These are phyloP conservation scores for Pelobates cultripes DNA, from an alignment of 2,797 vertebrate species.

Conservation along the genomic window DNA sequence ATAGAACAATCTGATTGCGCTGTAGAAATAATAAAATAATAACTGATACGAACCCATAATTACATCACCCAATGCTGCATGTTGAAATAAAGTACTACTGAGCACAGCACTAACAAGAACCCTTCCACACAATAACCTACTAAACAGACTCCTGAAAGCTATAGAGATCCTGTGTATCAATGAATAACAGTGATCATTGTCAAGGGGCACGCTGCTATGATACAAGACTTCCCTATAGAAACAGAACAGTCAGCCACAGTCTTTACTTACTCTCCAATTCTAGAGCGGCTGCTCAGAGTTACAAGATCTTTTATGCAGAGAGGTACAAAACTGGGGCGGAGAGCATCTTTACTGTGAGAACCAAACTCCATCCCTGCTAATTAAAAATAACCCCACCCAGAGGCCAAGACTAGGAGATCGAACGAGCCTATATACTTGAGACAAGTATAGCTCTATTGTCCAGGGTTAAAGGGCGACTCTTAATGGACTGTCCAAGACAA, in stretches of 20 bases:
- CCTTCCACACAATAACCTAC: background rate
- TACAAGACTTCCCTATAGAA: slow-evolving; percentile 24
- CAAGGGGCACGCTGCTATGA: slow-evolving; percentile 17
- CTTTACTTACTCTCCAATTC: background rate
- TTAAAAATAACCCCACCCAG: slow-evolving; percentile 58
- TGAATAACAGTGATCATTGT: slow-evolving; percentile 32
- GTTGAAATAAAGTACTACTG: background rate
- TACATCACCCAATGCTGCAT: background rate
- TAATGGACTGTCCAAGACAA: slow-evolving; percentile 71
- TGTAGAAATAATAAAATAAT: no score
- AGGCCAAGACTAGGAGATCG: slow-evolving; percentile 46
- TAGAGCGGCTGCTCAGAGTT: slow-evolving; percentile 2
- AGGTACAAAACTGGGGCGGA: slow-evolving; percentile 27
- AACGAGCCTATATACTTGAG: slow-evolving; percentile 51
- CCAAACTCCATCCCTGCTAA: slow-evolving; percentile 55
- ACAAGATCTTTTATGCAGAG: slow-evolving; percentile 13
- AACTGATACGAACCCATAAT: no score
- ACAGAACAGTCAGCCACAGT: background rate
- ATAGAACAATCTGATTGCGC: no score
- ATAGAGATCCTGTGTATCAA: slow-evolving; percentile 5
- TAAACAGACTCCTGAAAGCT: background rate
- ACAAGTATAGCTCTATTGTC: slow-evolving; percentile 68
- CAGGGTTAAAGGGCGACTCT: slow-evolving; percentile 62
- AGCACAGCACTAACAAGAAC: background rate
- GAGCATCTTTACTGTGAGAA: slow-evolving; percentile 53